Conservation (phyloP, 2,797 vertebrate genomes). For the Neomorphus geoffroyi region DNA sequence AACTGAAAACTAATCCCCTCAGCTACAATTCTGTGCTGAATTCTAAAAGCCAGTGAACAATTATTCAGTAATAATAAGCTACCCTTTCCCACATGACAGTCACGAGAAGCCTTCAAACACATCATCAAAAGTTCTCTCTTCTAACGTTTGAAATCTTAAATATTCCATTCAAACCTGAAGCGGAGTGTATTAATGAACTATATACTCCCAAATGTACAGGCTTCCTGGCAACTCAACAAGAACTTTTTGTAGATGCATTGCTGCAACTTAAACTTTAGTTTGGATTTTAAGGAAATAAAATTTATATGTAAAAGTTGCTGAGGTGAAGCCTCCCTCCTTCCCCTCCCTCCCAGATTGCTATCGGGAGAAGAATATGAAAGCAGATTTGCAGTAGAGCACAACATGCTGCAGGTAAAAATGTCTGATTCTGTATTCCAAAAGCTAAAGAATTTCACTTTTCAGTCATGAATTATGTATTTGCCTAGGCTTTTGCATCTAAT, state of each 20-base stretch:
- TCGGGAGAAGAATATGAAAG: slow-evolving; percentile 43
- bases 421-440: slow-evolving; percentile 47
- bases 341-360: background rate
- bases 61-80: background rate
- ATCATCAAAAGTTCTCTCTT: background rate
- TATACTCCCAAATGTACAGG: background rate
- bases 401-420: slow-evolving; percentile 25
- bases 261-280: background rate
- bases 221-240: background rate
- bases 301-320: background rate
- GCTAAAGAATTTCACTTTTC: slow-evolving; percentile 47
- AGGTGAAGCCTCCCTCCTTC: background rate
- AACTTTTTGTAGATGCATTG: background rate
- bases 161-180: background rate
- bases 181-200: background rate
- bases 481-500: slow-evolving; percentile 43
- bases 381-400: slow-evolving; percentile 24
- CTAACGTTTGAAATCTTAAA: background rate
- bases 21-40: background rate
- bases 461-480: slow-evolving; percentile 75
- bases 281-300: background rate
- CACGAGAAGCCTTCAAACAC: background rate
- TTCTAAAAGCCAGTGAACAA: background rate
- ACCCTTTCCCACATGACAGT: background rate
- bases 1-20: background rate